These are phyloP conservation scores for Melieria picta DNA, from an alignment of 2,888 invertebrate species.

Conservation along the genomic window DNA sequence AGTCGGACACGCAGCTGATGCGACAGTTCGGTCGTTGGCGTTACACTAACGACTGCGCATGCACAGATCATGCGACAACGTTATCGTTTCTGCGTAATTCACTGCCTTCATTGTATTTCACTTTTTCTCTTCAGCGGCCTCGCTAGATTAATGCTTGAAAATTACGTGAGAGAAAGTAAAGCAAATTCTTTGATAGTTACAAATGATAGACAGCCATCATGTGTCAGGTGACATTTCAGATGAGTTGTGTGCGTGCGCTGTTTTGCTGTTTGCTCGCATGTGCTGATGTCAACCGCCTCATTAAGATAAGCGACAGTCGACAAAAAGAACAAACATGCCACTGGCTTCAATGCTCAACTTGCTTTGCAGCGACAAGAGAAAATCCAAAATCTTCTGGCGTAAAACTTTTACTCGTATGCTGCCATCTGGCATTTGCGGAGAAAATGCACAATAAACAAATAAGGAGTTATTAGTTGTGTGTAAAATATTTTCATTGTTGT, in stretches of 20 bases:
- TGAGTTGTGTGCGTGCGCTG: not conserved
- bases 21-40: too few species aligned
- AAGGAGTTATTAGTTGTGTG: too few species aligned
- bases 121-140: too few species aligned
- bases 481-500: too few species aligned
- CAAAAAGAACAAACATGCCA: not conserved
- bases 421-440: too few species aligned
- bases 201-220: not conserved
- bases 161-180: constrained; percentile 57
- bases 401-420: too few species aligned
- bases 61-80: too few species aligned
- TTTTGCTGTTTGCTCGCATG: constrained; percentile 1
- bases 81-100: constrained; percentile 28
- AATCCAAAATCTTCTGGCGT: too few species aligned
- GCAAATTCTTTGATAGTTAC: constrained; percentile 2
- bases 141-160: constrained; percentile 40
- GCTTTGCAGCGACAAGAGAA: not conserved
- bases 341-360: not conserved
- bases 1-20: too few species aligned
- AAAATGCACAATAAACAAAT: too few species aligned
- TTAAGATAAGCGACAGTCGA: constrained; percentile 23
- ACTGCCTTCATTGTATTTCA: not conserved
- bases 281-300: constrained; percentile 21
- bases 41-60: too few species aligned
- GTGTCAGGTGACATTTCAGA: not conserved